Base-by-base conservation (phyloP, 2,888 invertebrate species). In the Netelia fuscicornis region DNA sequence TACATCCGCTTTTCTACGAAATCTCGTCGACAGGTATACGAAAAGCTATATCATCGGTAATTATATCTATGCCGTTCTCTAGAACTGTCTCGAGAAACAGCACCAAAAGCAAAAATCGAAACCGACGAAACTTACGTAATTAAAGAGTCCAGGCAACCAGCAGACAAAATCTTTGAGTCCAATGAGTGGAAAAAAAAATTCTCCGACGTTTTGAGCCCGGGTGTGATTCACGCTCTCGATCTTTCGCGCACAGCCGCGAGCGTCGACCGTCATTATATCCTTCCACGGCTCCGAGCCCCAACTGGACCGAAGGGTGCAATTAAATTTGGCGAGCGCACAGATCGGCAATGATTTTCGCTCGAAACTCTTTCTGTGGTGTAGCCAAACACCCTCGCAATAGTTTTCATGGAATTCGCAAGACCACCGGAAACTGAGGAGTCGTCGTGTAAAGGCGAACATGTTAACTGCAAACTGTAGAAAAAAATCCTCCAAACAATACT, bases 251-350 rank as follows among this genome's bases (percentile, higher is more conserved):
- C 80, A 62, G 48, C 58, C 81, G 65, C 76, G 76, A 81, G 37
- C 74, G 56, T 52, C 65, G 71, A 84, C 84, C 81, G 81, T 85
- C 81, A 85, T 82, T 85, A 78, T 37, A 79, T 81, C 75, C 68
- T 75, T 78, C 70, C 52, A 25, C 68, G 42, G 48, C 77, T 60
- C 78, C 78, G 48, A 60, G 74, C 77, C 74, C 77, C 30, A 54
- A 64, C 48, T 48, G 48, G 79, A 70, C 68, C 71, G 70, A 75
- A 85, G 81, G 85, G 65, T 81, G 81, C 85, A 85, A 85, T 85
- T 82, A 85, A 85, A 75, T 78, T 74, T 42, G 60, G 23, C 81
- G 37, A 56, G 67, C 74, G 52, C 83, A 48, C 65, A 54, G 58
- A 70, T 78, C 62, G 64, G 56, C 62, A 17, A 44, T 78, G 68